Conservation (phyloP, 2,888 invertebrate genomes). For the Euclidia mi region DNA sequence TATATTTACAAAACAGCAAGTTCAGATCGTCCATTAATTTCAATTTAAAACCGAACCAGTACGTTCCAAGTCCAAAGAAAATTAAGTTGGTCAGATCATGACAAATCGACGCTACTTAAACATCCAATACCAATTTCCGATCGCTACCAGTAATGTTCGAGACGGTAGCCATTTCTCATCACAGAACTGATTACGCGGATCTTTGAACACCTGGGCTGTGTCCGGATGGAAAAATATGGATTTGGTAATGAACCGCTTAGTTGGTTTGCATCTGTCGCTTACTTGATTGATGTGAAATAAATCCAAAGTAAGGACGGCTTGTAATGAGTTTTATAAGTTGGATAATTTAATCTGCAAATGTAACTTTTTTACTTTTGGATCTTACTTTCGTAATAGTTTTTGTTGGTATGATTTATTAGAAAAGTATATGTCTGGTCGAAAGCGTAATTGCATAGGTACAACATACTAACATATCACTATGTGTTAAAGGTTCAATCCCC, state of each 20-base stretch:
- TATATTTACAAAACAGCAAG: too few relatives aligned
- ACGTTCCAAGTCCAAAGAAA: constrained; percentile 17
- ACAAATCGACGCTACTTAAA: constrained; percentile 53
- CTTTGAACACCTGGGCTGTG: constrained; percentile 60
- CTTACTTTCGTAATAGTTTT: too few relatives aligned
- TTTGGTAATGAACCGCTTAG: constrained; percentile 76
- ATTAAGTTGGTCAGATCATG: constrained; percentile 45
- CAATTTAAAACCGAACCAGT: background rate
- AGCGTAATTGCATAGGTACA: too few relatives aligned
- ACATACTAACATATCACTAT: too few relatives aligned
- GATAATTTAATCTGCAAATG: constrained; percentile 18
- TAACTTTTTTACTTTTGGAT: background rate
- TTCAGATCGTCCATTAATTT: too few relatives aligned
- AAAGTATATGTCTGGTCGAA: too few relatives aligned
- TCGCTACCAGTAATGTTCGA: constrained; percentile 55
- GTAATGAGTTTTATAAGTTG: constrained; percentile 53
- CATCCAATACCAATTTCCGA: constrained; percentile 60
- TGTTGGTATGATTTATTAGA: too few relatives aligned
- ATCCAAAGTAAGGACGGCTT: constrained; percentile 48
- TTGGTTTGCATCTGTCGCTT: constrained; percentile 69
- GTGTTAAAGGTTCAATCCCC: too few relatives aligned
- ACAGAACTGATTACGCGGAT: constrained; percentile 60
- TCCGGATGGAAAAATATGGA: constrained; percentile 68
- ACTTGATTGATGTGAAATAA: constrained; percentile 70
- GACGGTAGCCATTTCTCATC: constrained; percentile 64